These are phyloP conservation scores for Heterotilapia buettikoferi DNA, from an alignment of 2,113 vertebrate species.

Conservation along the genomic window DNA sequence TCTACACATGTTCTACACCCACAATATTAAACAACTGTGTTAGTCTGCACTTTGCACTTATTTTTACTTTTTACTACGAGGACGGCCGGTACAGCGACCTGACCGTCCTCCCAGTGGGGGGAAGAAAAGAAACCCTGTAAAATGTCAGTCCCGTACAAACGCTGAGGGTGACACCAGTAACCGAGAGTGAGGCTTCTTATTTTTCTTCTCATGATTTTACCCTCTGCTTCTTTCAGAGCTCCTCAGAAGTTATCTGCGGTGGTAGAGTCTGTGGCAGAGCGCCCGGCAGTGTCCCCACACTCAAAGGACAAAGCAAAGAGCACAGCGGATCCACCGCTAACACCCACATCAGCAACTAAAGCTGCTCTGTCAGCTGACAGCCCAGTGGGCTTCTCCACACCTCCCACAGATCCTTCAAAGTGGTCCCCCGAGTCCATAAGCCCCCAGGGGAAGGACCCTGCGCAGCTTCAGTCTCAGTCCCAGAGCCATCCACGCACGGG, in stretches of 20 bases:
- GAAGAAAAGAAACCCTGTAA: fast-evolving
- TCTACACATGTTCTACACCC: neutral
- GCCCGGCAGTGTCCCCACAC: neutral
- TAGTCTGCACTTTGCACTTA: neutral
- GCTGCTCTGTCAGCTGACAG: neutral
- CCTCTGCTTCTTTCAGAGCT: neutral
- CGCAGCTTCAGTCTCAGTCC: constrained; percentile 16
- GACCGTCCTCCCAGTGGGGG: neutral
- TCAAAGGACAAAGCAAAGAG: constrained; percentile 61
- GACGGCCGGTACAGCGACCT: fast-evolving
- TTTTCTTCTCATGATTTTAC: neutral
- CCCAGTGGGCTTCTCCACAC: neutral
- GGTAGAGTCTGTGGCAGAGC: constrained; percentile 42
- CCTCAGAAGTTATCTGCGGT: constrained; percentile 41
- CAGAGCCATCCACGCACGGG: constrained; percentile 6
- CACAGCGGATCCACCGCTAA: constrained; percentile 43
- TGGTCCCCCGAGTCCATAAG: neutral
- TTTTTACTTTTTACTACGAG: neutral
- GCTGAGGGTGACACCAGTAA: neutral
- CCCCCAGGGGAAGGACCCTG: constrained; percentile 7
- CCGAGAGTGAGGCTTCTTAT: neutral
- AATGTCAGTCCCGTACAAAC: fast-evolving
- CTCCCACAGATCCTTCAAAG: constrained; percentile 15
- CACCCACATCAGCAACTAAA: neutral
- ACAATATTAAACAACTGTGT: neutral